phyloP scores from a whole-genome alignment of 2,797 vertebrate species.

The Sebastiscus albofasciatus region DNA sequence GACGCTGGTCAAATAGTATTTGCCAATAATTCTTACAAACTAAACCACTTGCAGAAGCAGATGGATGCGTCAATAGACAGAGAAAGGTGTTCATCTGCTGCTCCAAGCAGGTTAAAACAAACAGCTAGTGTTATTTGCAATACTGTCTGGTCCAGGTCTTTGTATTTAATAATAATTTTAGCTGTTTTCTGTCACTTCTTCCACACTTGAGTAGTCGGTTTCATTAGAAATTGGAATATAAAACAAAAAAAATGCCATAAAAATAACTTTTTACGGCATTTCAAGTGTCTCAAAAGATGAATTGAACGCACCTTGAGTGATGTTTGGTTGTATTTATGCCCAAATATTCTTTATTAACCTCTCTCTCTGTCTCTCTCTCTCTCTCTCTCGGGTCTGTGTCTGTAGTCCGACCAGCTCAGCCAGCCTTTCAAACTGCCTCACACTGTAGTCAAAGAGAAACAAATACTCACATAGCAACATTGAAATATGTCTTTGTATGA shows the following conservation, averaged over 20 bases:
- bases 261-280: constrained; percentile 22
- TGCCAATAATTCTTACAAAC: constrained; percentile 33
- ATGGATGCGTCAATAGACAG: background rate
- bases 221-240: constrained; percentile 17
- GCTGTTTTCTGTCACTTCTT: constrained; percentile 33
- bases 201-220: constrained; percentile 19
- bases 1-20: constrained; percentile 50
- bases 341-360: constrained; percentile 56
- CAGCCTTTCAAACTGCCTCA: constrained; percentile 88
- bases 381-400: constrained; percentile 58
- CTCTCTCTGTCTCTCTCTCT: constrained; percentile 15
- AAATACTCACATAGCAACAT: constrained; percentile 80
- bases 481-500: constrained; percentile 84
- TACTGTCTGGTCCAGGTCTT: constrained; percentile 40
- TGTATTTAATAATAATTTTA: constrained; percentile 53
- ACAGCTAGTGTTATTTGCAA: constrained; percentile 41
- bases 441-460: constrained; percentile 80
- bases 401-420: constrained; percentile 81
- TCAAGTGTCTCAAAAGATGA: constrained; percentile 60
- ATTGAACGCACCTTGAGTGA: constrained; percentile 62
- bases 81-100: constrained; percentile 2
- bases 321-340: constrained; percentile 53
- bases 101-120: constrained; percentile 25
- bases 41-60: constrained; percentile 5
- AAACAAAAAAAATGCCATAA: constrained; percentile 3